phyloP scores from a whole-genome alignment of 2,113 vertebrate genomes.

The Cochlearius cochlearius region DNA sequence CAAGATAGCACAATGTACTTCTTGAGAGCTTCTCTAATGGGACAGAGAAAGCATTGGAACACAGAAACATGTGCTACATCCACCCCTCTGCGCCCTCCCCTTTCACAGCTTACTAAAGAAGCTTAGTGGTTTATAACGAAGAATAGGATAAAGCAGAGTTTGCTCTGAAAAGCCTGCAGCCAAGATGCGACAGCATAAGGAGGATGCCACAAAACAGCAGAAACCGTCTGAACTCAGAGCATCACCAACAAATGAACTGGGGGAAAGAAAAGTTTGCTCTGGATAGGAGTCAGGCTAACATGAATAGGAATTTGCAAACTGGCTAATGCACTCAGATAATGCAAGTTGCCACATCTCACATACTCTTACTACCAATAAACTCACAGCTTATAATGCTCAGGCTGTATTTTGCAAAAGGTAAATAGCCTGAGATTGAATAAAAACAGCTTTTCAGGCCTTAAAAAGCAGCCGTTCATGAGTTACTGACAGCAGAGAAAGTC shows the following conservation, averaged over 20 bases:
- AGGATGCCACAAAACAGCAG: neutral
- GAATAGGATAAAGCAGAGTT: slow-evolving; percentile 13
- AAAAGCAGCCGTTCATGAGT: neutral
- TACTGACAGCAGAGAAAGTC: neutral
- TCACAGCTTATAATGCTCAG: neutral
- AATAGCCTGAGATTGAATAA: neutral
- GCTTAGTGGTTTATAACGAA: slow-evolving; percentile 17
- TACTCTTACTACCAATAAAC: neutral
- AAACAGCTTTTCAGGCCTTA: neutral
- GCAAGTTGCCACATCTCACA: neutral
- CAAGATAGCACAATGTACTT: slow-evolving; percentile 63
- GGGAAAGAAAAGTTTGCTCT: neutral
- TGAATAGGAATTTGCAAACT: neutral
- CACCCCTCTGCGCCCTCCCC: neutral
- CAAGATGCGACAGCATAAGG: neutral
- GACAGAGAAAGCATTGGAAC: slow-evolving; percentile 50
- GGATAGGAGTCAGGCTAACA: neutral
- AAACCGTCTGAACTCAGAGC: neutral
- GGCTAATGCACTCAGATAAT: neutral
- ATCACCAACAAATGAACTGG: neutral
- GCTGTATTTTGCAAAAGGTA: neutral
- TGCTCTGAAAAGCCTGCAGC: neutral
- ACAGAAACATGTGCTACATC: slow-evolving; percentile 31
- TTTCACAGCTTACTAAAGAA: slow-evolving; percentile 44
- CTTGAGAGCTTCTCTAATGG: slow-evolving; percentile 60